A percentile compares a stretch with the other conserved stretches of the same genome.
Conservation (phyloP, 1,140 invertebrate species). For the Lethrus apterus region DNA sequence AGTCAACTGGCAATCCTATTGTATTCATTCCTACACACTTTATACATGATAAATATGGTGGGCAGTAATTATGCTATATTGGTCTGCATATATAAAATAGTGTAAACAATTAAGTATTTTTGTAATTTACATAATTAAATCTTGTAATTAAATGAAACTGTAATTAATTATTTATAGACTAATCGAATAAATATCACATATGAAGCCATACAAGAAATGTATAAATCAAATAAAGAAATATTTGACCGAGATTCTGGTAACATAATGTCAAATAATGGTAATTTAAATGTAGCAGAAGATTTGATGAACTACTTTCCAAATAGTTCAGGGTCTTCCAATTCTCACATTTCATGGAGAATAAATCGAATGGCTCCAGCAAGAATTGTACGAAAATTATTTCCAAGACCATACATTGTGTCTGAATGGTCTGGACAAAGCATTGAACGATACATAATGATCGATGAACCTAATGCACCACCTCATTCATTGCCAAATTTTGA, state of each 20-base stretch:
- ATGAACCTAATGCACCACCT: slow-evolving; percentile 50
- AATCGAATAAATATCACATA: slow-evolving; percentile 38
- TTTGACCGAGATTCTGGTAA: slow-evolving; percentile 49
- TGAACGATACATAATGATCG: slow-evolving; percentile 64
- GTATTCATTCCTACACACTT: too few species aligned
- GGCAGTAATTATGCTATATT: too few species aligned
- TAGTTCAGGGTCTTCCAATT: slow-evolving; percentile 28
- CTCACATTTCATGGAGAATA: slow-evolving; percentile 55
- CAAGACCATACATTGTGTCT: slow-evolving; percentile 52
- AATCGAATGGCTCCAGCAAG: slow-evolving; percentile 59
- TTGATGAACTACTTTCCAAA: slow-evolving; percentile 29
- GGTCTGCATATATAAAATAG: too few species aligned
- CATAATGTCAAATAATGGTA: slow-evolving; percentile 46
- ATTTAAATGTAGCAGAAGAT: slow-evolving; percentile 35
- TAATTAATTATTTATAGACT: slow-evolving; percentile 30
- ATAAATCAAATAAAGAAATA: slow-evolving; percentile 41
- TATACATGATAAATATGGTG: too few species aligned
- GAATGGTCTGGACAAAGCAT: slow-evolving; percentile 58
- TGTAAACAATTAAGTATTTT: too few species aligned
- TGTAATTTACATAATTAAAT: not conserved
- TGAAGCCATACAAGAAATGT: slow-evolving; percentile 42
- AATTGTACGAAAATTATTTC: slow-evolving; percentile 57
- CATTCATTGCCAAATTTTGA: slow-evolving; percentile 65
- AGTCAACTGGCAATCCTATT: too few species aligned
- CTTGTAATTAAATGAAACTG: not conserved